phyloP scores from a whole-genome alignment of 2,888 invertebrate genomes.

The Flexamia atlantica region DNA sequence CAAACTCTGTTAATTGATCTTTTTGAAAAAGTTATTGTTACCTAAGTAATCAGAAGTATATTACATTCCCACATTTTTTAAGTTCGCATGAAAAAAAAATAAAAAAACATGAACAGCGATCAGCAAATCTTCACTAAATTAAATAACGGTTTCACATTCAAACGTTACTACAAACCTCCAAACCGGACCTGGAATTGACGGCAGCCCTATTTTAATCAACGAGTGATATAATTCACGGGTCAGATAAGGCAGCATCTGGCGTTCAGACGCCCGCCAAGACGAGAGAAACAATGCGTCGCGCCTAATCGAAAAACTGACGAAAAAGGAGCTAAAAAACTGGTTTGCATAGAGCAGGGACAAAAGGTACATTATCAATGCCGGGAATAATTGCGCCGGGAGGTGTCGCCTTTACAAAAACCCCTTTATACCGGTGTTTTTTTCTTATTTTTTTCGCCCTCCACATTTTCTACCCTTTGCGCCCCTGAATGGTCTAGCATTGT shows the following conservation, averaged over 20 bases:
- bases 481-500: conserved; percentile 35
- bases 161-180: not conserved
- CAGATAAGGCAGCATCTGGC: not conserved
- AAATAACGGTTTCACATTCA: not conserved
- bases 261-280: not conserved
- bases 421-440: conserved; percentile 49
- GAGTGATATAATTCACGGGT: conserved; percentile 35
- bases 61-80: too few relatives aligned
- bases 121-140: too few relatives aligned
- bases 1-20: too few relatives aligned
- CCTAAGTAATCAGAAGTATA: too few relatives aligned
- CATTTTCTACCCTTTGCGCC: conserved; percentile 43
- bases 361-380: conserved; percentile 53
- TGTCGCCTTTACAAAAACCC: conserved; percentile 50
- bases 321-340: conserved; percentile 52
- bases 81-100: too few relatives aligned
- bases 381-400: conserved; percentile 42
- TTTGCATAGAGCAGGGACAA: conserved; percentile 53
- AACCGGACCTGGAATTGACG: not conserved
- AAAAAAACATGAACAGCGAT: too few relatives aligned
- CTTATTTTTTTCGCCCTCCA: conserved; percentile 34
- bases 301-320: conserved; percentile 52
- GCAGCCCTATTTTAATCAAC: conserved; percentile 1
- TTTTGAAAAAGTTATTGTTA: too few relatives aligned
- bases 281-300: conserved; percentile 18